These are phyloP conservation scores for Podiceps cristatus DNA, from an alignment of 2,113 vertebrate genomes.

Conservation along the genomic window DNA sequence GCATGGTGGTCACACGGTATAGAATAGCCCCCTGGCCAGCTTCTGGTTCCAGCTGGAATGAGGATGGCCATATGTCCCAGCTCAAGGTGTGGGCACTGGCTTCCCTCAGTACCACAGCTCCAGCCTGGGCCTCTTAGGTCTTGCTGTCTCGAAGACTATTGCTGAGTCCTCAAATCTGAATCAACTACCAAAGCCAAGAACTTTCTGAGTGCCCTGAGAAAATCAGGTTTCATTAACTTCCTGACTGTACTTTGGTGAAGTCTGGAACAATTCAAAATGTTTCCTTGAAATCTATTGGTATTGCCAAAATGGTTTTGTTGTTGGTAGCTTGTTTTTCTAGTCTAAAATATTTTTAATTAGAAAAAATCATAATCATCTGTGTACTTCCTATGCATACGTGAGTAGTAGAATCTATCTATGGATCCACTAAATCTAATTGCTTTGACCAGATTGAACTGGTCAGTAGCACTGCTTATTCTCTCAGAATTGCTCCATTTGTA, in stretches of 20 bases:
- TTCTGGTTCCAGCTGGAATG: too few species aligned
- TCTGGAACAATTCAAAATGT: neutral
- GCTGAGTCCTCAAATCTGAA: neutral
- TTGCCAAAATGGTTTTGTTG: neutral
- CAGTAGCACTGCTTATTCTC: neutral
- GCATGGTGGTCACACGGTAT: too few species aligned
- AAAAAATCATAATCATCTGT: neutral
- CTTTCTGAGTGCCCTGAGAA: neutral
- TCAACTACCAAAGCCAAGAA: neutral
- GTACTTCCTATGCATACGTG: rapidly evolving
- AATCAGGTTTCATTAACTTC: neutral
- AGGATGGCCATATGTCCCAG: neutral
- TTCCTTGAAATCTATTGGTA: neutral
- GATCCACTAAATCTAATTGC: neutral
- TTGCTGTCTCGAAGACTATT: neutral
- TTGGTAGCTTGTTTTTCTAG: neutral
- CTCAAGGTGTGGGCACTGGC: neutral
- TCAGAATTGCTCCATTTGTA: neutral
- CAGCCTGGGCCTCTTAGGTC: neutral
- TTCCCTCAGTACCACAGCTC: neutral
- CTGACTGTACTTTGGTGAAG: neutral
- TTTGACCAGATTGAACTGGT: neutral
- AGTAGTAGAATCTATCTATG: neutral
- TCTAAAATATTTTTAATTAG: neutral
- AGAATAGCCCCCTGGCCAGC: too few species aligned